These are phyloP conservation scores for Barypeithes pellucidus DNA, from an alignment of 2,888 invertebrate species.

Conservation along the genomic window DNA sequence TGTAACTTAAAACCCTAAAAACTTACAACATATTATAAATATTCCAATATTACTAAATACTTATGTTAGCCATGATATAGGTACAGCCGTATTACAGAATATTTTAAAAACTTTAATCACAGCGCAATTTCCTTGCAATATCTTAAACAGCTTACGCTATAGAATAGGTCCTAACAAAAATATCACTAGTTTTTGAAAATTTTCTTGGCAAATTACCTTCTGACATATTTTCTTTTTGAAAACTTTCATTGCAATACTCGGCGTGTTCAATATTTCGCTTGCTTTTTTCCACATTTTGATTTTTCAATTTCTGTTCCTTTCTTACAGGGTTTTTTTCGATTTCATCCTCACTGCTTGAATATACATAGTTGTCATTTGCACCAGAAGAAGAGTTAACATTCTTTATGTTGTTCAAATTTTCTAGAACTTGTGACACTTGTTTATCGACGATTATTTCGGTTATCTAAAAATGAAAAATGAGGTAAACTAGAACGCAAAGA, in stretches of 20 bases:
- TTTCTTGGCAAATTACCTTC: conserved; percentile 9
- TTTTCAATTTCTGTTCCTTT: conserved; percentile 10
- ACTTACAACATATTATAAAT: no score
- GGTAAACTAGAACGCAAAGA: not conserved
- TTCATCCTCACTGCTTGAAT: conserved; percentile 34
- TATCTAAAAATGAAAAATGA: conserved; percentile 35
- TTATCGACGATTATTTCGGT: conserved; percentile 44
- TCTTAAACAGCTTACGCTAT: conserved; percentile 33
- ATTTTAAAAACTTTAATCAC: no score
- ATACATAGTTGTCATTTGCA: conserved; percentile 38
- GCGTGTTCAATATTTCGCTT: not conserved
- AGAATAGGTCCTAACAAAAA: conserved; percentile 50
- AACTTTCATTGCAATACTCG: not conserved
- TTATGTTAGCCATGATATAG: no score
- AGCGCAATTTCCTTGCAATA: not conserved
- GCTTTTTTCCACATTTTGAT: conserved; percentile 6
- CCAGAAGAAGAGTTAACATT: not conserved
- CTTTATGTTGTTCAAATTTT: conserved; percentile 47
- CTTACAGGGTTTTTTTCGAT: not conserved
- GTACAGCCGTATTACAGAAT: no score
- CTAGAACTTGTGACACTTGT: conserved; percentile 42
- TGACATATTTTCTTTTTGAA: conserved; percentile 1
- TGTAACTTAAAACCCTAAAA: no score
- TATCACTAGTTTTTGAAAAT: conserved; percentile 25
- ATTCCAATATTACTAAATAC: no score